These are phyloP conservation scores for Collichthys lucidus DNA, from an alignment of 2,113 vertebrate species.

Conservation along the genomic window DNA sequence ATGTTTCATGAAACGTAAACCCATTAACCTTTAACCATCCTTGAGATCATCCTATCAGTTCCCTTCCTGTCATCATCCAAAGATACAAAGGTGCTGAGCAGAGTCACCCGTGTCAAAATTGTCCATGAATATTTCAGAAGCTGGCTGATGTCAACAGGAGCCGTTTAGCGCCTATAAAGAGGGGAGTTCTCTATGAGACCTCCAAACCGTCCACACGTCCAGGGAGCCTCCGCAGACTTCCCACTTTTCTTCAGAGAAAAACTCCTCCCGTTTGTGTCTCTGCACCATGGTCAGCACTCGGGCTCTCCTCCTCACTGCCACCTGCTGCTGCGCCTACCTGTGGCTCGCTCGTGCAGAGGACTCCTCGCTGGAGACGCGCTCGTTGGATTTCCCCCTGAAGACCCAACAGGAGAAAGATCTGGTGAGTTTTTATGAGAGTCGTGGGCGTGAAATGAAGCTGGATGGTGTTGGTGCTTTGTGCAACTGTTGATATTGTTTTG, in stretches of 20 bases:
- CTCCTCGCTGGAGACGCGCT: slow-evolving; percentile 75
- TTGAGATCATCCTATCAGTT: neutral
- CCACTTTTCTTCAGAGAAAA: slow-evolving; percentile 15
- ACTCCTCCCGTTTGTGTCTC: slow-evolving; percentile 14
- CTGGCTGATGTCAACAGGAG: slow-evolving; percentile 68
- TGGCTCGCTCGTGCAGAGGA: slow-evolving; percentile 59
- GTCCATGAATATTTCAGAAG: slow-evolving; percentile 77
- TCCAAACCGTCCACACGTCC: slow-evolving; percentile 5
- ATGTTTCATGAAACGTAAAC: slow-evolving; percentile 27
- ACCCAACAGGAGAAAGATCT: slow-evolving; percentile 79
- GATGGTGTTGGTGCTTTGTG: neutral
- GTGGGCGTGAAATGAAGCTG: neutral
- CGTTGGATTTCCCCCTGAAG: slow-evolving; percentile 74
- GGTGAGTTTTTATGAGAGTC: slow-evolving; percentile 45
- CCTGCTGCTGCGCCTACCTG: slow-evolving; percentile 73
- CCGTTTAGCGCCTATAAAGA: slow-evolving; percentile 61
- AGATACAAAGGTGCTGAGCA: slow-evolving; percentile 51
- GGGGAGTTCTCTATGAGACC: neutral
- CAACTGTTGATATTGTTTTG: no score
- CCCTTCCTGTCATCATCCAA: slow-evolving; percentile 26
- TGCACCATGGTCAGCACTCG: slow-evolving; percentile 73
- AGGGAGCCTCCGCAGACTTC: neutral
- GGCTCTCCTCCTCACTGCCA: slow-evolving; percentile 62
- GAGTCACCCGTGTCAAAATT: slow-evolving; percentile 31
- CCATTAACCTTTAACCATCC: slow-evolving; percentile 25